These are phyloP conservation scores for Fukomys damarensis DNA, from an alignment of 2,113 vertebrate species.

Conservation along the genomic window DNA sequence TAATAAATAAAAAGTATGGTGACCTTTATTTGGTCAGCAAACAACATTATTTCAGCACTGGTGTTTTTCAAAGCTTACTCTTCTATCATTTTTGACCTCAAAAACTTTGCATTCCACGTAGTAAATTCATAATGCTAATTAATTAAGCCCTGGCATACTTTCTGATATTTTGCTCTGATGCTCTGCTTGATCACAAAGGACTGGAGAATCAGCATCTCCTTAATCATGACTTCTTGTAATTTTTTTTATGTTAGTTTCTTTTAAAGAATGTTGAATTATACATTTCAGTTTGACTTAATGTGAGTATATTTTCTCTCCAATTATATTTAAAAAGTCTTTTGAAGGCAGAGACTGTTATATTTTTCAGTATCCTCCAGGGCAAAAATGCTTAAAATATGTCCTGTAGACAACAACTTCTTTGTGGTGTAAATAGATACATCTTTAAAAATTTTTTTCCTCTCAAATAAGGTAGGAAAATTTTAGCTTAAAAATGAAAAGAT, in stretches of 20 bases:
- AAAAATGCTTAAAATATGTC: not conserved
- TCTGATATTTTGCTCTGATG: not conserved
- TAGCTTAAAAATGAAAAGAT: not conserved
- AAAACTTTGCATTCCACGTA: slow-evolving; percentile 46
- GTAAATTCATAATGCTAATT: slow-evolving; percentile 62
- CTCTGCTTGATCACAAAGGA: not conserved
- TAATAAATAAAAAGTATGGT: slow-evolving; percentile 62
- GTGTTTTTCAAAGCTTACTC: slow-evolving; percentile 42
- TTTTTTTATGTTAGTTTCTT: slow-evolving; percentile 2
- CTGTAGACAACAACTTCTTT: not conserved
- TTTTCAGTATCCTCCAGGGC: not conserved
- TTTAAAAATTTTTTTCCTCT: not conserved
- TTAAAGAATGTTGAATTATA: slow-evolving; percentile 20
- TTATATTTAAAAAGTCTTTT: slow-evolving; percentile 15
- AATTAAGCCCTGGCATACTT: slow-evolving; percentile 40
- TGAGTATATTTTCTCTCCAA: not conserved
- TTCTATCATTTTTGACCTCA: slow-evolving; percentile 47
- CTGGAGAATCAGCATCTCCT: not conserved
- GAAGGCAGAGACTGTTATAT: not conserved
- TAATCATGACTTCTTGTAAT: not conserved
- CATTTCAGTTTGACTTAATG: slow-evolving; percentile 49
- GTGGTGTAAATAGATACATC: not conserved
- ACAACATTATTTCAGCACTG: slow-evolving; percentile 34
- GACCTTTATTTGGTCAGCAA: slow-evolving; percentile 52
- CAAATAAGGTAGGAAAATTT: not conserved